Evolutionary conservation across 2,113 vertebrate species (phyloP).

Genomic region (Saguinus imperator): DNA sequence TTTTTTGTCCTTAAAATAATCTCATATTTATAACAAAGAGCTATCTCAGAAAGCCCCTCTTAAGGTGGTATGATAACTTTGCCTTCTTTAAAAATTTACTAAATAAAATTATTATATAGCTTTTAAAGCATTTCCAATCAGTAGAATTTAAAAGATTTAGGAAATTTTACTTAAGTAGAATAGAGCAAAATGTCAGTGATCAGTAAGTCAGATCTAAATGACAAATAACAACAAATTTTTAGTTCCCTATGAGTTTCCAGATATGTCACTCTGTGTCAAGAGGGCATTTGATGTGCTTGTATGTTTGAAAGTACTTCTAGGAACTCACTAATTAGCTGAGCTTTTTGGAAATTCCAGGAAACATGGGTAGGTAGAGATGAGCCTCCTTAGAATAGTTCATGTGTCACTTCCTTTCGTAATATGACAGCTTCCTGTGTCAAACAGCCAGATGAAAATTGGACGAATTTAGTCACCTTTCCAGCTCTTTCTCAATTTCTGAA

Average conservation of each 20-base stretch:
- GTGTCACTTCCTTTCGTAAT: background rate
- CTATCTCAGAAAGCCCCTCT: background rate
- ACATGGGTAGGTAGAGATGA: background rate
- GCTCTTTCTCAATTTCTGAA: background rate
- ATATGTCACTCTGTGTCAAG: background rate
- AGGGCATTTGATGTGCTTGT: background rate
- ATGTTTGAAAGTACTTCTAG: background rate
- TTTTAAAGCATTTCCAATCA: background rate
- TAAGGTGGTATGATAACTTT: background rate
- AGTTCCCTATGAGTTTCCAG: background rate
- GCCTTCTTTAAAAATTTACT: background rate
- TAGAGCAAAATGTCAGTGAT: background rate
- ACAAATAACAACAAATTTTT: background rate
- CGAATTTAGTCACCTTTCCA: background rate
- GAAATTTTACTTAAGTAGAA: background rate
- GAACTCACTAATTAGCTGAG: background rate
- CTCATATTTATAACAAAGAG: background rate
- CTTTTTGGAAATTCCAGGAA: background rate
- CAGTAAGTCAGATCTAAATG: background rate
- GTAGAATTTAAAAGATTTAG: background rate
- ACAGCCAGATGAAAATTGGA: background rate
- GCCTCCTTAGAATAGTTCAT: background rate
- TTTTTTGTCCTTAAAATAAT: background rate
- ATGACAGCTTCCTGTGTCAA: background rate
- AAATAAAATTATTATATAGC: background rate